Evolutionary conservation across 2,113 vertebrate species (phyloP), one percentile per base, ranked within the genome.

Genomic region (Serilophus lunatus): DNA sequence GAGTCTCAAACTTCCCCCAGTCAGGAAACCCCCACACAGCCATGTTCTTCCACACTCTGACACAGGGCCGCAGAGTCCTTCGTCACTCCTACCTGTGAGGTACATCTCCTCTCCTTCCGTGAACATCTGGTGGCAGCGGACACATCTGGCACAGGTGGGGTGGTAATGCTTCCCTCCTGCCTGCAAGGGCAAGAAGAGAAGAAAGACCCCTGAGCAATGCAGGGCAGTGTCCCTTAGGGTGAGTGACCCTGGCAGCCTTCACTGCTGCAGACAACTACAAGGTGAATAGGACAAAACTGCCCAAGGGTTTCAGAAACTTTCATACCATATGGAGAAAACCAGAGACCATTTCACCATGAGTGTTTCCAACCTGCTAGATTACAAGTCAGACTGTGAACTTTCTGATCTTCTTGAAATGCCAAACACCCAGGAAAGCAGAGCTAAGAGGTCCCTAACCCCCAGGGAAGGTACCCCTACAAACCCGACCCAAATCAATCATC

Each of bases 61-160:
- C 3, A 6, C 1, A 3, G 42, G 71, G 50, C 45, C 11, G 18
- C 13, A n/a, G 31, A 42, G 42, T 9, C 35, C 38, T 28, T 76
- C 18, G 49, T 64, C 7, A 1, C 6, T 22, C 97, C 95, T 96
- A 99, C 99, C 99, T 98, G 99, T 99, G 93, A 99, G 98, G 93
- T 99, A 99, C 99, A 99, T 99, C 97, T 99, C 99, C 96, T 99
- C 99, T 40, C 99, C 99, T 95, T 99, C 99, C 0, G 98, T 99
- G 98, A 99, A 99, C 99, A 99, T 99, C 97, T 99, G 97, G 97
- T 99, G 99, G 97, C 99, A 99, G 94, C 99, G 99, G 35, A 98
- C 98, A 94, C 99, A 99, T 49, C 99, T 98, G 94, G 99, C 99
- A 69, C 99, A 99, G 60, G 98, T 98, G 8, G 99, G 99, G 92